Evolutionary conservation across 2,888 invertebrate genomes (phyloP), one percentile per base, ranked within the genome.

Genomic region (Osmoderma eremita): DNA sequence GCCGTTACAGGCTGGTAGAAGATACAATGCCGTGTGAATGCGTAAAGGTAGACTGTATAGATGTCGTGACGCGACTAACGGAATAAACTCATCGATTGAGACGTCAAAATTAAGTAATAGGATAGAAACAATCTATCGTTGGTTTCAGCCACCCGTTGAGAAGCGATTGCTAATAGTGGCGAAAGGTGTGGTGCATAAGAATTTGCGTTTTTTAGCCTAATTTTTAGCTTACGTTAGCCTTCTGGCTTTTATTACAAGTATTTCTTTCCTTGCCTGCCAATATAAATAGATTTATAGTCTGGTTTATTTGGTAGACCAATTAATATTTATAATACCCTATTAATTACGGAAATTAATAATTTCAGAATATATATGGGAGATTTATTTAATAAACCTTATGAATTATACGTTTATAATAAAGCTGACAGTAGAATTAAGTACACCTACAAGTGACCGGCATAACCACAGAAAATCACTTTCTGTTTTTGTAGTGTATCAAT

Each of bases 391-490:
- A 48, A 30, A 36, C 30, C 48, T 41, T 22, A 22, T 58, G 41
- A 39, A 65, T 58, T 56, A 24, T 50, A 22, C 38, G 39, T 56
- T 58, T 58, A 49, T 39, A 39, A 50, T 49, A 30, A 65, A 65
- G 18, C 49, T 65, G 58, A 58, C 58, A 56, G 38, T 15, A 50
- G 56, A 65, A 65, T 65, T 65, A 58, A 39, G 56, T 49, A 49
- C 39, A 58, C 22, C 49, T 58, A 65, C 49, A 45, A 49, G 58
- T 41, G 56, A 49, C 17, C 41, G 8, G 12, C 20, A 30, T n/a
- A 17, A 30, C 13, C 15, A 17, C 13, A 45, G 20, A 42, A 61
- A 61, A 45, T 45, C 51, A 51, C 50, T 63, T 63, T 50, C 63
- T 22, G 22, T 42, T 8, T 36, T 50, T 48, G 39, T 45, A 61